These are phyloP conservation scores for Cryptocephalus moraei DNA, from an alignment of 2,888 invertebrate species.

Conservation along the genomic window DNA sequence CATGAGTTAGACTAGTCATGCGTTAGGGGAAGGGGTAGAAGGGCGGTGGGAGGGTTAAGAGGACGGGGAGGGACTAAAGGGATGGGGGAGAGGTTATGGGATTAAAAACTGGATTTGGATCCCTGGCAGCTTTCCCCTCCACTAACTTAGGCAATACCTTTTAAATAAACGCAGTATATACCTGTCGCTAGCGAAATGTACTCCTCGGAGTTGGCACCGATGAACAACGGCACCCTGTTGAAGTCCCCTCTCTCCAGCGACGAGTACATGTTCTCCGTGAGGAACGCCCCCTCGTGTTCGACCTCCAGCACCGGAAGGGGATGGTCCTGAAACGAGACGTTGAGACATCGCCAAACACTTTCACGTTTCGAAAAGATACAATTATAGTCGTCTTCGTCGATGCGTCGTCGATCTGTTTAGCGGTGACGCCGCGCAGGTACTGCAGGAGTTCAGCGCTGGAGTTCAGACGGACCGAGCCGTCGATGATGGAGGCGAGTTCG, in stretches of 20 bases:
- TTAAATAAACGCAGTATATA: constrained; percentile 1
- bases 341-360: too few relatives aligned
- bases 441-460: constrained; percentile 10
- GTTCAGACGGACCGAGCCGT: constrained; percentile 1
- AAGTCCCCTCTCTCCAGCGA: constrained; percentile 13
- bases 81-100: too few relatives aligned
- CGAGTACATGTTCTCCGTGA: constrained; percentile 13
- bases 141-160: too few relatives aligned
- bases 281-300: constrained; percentile 13
- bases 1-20: too few relatives aligned
- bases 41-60: too few relatives aligned
- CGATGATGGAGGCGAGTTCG: constrained; percentile 9
- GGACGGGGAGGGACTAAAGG: too few relatives aligned
- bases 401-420: constrained; percentile 14
- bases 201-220: constrained; percentile 20
- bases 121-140: too few relatives aligned
- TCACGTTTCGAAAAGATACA: too few relatives aligned
- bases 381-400: constrained; percentile 4
- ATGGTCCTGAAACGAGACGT: constrained; percentile 4
- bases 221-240: constrained; percentile 14
- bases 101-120: too few relatives aligned
- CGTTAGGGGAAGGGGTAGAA: too few relatives aligned
- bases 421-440: constrained; percentile 13
- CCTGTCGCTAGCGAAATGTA: constrained; percentile 9
- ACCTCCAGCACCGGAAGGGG: constrained; percentile 16